phyloP scores from a whole-genome alignment of 2,888 invertebrate genomes.

The Macrophya alboannulata region DNA sequence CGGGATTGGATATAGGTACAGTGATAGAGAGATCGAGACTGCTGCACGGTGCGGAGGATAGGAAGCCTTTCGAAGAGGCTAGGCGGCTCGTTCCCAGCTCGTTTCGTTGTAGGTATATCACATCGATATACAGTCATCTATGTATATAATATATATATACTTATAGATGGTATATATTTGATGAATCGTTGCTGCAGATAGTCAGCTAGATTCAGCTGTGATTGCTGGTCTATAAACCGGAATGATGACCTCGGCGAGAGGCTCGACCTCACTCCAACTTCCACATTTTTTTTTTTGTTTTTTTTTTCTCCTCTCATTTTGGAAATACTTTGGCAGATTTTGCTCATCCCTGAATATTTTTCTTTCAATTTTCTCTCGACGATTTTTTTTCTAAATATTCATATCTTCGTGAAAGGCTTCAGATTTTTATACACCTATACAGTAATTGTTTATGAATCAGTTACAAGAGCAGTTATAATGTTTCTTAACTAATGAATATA shows the following conservation, averaged over 20 bases:
- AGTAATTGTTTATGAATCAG: neutral
- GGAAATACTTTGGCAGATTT: too few species aligned
- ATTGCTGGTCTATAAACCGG: constrained; percentile 34
- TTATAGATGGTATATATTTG: neutral
- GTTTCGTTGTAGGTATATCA: neutral
- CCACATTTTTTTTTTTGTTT: neutral
- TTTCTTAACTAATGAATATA: too few species aligned
- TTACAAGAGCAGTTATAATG: neutral
- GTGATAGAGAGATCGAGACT: constrained; percentile 8
- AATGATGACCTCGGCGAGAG: constrained; percentile 17
- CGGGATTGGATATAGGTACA: constrained; percentile 4
- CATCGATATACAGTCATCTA: constrained; percentile 7
- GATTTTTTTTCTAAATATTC: too few species aligned
- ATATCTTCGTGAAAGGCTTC: too few species aligned
- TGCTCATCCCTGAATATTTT: too few species aligned
- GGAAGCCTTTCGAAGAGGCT: neutral
- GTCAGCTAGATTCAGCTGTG: constrained; percentile 18
- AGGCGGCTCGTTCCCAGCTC: neutral
- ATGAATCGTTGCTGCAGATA: constrained; percentile 31
- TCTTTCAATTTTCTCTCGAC: too few species aligned
- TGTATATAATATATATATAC: neutral
- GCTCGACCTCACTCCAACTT: neutral
- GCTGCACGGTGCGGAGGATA: neutral
- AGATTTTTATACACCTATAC: too few species aligned
- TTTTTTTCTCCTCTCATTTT: neutral